Evolutionary conservation across 1,140 invertebrate genomes (phyloP), one percentile per base, ranked within the genome.

Genomic region (Ylistrum balloti): DNA sequence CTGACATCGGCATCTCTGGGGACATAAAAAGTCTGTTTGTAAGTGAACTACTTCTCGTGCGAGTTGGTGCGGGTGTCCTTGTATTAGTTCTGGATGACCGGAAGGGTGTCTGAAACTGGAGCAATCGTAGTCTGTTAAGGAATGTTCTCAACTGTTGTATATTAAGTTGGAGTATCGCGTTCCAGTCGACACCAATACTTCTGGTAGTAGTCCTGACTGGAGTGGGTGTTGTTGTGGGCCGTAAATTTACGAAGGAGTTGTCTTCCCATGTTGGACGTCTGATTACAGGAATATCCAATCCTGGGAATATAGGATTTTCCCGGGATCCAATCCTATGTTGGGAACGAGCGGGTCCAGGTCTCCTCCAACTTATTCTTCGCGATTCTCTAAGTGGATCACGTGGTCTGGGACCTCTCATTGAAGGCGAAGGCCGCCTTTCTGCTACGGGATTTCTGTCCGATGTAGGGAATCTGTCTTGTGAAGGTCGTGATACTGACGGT

Each of bases 1-100:
- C 56, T 5, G 56, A n/a, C 56, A 74, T 74, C 3, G 56, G 56
- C 56, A 74, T 74, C n/a, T 74, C 56, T 74, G 56, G 56, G n/a
- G 56, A 74, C 56, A 74, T 74, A 28, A 74, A 74, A 74, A 28
- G 22, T 5, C 56, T 22, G 17, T 74, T 74, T 74, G 56, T 5
- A 28, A 74, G 22, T 28, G 56, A 74, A 74, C 45, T 56, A 17
- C 45, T 56, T 56, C 45, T 15, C 17, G 13, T 15, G 2, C 45
- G 45, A 56, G 7, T 56, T 11, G 0, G 56, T 28, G 56, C 28
- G n/a, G 15, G 56, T 28, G n/a, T 11, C 13, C 1, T 22, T 11
- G 56, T 28, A 5, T n/a, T n/a, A 3, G 56, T 28, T 28, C 56
- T 74, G 5, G 56, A 74, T 28, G n/a, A 74, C 56, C 56, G n/a